A percentile compares a stretch with the other conserved stretches of the same genome.
Evolutionary conservation across 2,797 vertebrate species (phyloP).

Genomic region (Smutsia gigantea): DNA sequence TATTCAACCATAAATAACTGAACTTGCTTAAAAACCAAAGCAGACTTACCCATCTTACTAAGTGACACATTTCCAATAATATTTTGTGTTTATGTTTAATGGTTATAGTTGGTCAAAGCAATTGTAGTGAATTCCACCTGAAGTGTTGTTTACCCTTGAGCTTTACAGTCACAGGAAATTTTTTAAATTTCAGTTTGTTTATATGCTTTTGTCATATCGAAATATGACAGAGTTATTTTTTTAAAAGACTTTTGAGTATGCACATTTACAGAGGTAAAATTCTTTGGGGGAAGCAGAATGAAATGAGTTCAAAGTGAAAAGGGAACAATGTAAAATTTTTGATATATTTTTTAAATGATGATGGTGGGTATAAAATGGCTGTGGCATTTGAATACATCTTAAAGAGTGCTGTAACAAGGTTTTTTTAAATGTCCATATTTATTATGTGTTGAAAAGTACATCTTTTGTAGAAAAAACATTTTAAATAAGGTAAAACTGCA

Average conservation of each 20-base stretch:
- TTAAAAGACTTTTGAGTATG: not conserved
- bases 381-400: constrained; percentile 6
- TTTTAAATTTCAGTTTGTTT: not conserved
- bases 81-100: not conserved
- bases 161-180: not conserved
- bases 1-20: not conserved
- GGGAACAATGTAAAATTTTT: not conserved
- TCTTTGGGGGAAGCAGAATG: not conserved
- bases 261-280: not conserved
- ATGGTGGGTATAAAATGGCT: not conserved
- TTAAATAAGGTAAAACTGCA: constrained; percentile 23
- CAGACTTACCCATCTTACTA: not conserved
- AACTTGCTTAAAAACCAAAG: not conserved
- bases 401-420: not conserved
- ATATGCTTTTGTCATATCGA: not conserved
- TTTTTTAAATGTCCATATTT: not conserved
- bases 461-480: constrained; percentile 16
- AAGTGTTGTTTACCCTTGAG: not conserved
- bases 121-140: not conserved
- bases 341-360: not conserved
- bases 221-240: not conserved
- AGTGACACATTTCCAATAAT: constrained; percentile 6
- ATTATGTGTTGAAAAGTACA: not conserved
- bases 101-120: not conserved
- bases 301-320: not conserved